Evolutionary conservation across 1,140 invertebrate genomes (phyloP).

Genomic region (Temnothorax nylanderi): DNA sequence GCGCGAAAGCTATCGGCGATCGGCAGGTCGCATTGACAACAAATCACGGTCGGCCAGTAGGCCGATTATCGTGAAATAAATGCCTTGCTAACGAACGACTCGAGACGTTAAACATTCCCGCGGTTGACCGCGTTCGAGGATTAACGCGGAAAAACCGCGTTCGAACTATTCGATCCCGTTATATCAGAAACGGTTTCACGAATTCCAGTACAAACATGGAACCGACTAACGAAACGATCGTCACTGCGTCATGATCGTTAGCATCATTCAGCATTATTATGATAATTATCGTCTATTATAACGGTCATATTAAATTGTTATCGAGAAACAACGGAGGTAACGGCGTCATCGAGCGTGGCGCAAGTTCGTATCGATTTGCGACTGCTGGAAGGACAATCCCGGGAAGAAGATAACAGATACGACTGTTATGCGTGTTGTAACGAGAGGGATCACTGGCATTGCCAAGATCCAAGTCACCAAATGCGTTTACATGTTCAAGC

Average conservation of each 20-base stretch:
- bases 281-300: slow-evolving; percentile 14
- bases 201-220: not conserved
- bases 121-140: not conserved
- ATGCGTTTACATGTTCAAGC: not conserved
- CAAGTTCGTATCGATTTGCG: not conserved
- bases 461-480: not conserved
- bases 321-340: not conserved
- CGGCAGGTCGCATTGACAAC: slow-evolving; percentile 93
- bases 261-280: not conserved
- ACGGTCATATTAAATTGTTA: slow-evolving; percentile 24
- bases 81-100: slow-evolving; percentile 47
- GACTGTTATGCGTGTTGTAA: not conserved
- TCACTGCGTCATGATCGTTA: not conserved
- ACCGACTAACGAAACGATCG: not conserved
- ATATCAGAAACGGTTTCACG: not conserved
- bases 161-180: not conserved
- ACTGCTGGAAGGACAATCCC: not conserved
- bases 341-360: not conserved
- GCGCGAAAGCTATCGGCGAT: slow-evolving; percentile 94
- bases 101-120: slow-evolving; percentile 40
- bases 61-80: slow-evolving; percentile 73
- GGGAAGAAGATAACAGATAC: not conserved
- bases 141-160: not conserved
- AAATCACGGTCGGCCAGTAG: slow-evolving; percentile 81
- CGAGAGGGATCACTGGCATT: not conserved